These are phyloP conservation scores for Folsomia candida DNA, from an alignment of 2,888 invertebrate genomes.

Conservation along the genomic window DNA sequence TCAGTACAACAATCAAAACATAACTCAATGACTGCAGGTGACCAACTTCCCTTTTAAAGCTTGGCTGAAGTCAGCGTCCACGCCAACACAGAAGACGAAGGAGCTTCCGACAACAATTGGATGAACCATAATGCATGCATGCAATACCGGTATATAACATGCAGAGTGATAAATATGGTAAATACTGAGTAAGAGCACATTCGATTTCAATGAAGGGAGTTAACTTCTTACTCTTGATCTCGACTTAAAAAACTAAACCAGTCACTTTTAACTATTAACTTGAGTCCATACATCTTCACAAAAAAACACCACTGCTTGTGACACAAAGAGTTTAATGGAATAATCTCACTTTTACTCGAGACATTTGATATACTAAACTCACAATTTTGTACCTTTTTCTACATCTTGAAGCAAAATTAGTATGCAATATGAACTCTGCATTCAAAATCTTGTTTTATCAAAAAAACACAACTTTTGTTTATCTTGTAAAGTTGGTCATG, in stretches of 20 bases:
- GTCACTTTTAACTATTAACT: too few relatives aligned
- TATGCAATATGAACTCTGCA: background rate
- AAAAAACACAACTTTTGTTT: background rate
- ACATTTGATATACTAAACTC: background rate
- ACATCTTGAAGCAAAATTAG: too few relatives aligned
- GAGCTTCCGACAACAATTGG: slow-evolving; percentile 5
- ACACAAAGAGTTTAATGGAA: slow-evolving; percentile 7
- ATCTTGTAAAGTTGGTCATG: too few relatives aligned
- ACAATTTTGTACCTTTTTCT: background rate
- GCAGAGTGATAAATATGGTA: too few relatives aligned
- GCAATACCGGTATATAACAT: too few relatives aligned
- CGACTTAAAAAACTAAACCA: slow-evolving; percentile 18
- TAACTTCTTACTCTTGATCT: slow-evolving; percentile 11
- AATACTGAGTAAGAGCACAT: background rate
- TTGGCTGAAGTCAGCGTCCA: too few relatives aligned
- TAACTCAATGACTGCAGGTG: slow-evolving; percentile 3
- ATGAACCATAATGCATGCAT: background rate
- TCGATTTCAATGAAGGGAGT: background rate
- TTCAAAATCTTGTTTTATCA: background rate
- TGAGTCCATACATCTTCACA: too few relatives aligned
- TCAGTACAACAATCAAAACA: background rate
- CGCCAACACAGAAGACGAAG: too few relatives aligned
- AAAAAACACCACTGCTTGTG: background rate
- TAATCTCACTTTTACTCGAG: slow-evolving; percentile 14
- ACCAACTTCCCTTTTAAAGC: slow-evolving; percentile 11